Percentiles rank a stretch among this genome's conserved stretches.
Evolutionary conservation across 2,888 invertebrate genomes (phyloP).

Genomic region (Oxystoma pomonae): DNA sequence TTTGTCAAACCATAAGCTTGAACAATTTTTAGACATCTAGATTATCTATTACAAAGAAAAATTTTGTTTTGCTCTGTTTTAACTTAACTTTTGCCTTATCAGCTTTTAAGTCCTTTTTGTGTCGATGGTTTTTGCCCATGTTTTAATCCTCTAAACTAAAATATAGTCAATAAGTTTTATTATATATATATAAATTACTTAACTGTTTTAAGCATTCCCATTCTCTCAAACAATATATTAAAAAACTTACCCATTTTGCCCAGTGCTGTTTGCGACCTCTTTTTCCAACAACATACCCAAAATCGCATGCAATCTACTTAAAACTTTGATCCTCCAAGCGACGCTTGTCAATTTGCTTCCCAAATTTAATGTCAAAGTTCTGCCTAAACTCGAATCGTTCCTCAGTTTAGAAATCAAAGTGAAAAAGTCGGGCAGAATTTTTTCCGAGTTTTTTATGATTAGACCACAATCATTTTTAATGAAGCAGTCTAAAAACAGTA

Average conservation of each 20-base stretch:
- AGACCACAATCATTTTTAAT: constrained; percentile 62
- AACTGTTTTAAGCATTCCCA: too few relatives aligned
- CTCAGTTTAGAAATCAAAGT: constrained; percentile 78
- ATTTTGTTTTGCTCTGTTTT: constrained; percentile 61
- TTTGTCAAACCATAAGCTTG: too few relatives aligned
- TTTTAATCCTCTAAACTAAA: too few relatives aligned
- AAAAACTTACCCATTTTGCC: too few relatives aligned
- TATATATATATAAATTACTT: too few relatives aligned
- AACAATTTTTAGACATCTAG: too few relatives aligned
- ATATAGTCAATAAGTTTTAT: too few relatives aligned
- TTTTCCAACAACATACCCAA: constrained; percentile 42
- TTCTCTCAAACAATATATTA: too few relatives aligned
- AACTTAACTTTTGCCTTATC: constrained; percentile 89
- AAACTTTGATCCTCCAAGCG: constrained; percentile 74
- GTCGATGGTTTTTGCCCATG: constrained; percentile 58
- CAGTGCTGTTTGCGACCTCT: too few relatives aligned
- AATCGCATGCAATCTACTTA: constrained; percentile 65
- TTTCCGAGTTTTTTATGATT: constrained; percentile 62
- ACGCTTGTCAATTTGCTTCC: constrained; percentile 69
- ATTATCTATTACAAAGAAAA: too few relatives aligned
- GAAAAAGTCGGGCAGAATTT: constrained; percentile 74
- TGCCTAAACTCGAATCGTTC: constrained; percentile 59
- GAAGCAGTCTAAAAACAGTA: constrained; percentile 74
- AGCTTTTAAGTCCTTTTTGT: constrained; percentile 70
- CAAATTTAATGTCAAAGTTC: constrained; percentile 66